These are phyloP conservation scores for Seira sanloemensis DNA, from an alignment of 2,888 invertebrate genomes.

Conservation along the genomic window DNA sequence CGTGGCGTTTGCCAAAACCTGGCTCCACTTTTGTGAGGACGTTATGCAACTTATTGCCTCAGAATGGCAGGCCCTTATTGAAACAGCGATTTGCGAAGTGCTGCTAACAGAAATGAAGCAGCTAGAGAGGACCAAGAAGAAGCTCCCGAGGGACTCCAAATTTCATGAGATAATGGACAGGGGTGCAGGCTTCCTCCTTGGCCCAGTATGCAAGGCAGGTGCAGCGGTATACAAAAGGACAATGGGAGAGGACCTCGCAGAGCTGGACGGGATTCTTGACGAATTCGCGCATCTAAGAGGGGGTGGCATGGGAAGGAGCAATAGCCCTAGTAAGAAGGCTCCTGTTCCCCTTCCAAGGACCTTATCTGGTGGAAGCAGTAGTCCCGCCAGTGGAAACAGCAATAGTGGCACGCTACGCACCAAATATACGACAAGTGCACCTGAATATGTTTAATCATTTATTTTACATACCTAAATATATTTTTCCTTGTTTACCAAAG, in stretches of 20 bases:
- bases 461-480: neutral
- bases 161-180: constrained; percentile 80
- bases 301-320: constrained; percentile 26
- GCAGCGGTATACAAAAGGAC: constrained; percentile 79
- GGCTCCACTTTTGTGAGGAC: constrained; percentile 84
- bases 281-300: constrained; percentile 60
- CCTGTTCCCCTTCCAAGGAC: constrained; percentile 67
- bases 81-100: constrained; percentile 84
- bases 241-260: constrained; percentile 74
- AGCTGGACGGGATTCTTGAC: constrained; percentile 65
- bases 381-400: constrained; percentile 11
- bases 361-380: constrained; percentile 33
- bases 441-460: constrained; percentile 44
- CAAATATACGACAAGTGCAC: constrained; percentile 30
- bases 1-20: constrained; percentile 86
- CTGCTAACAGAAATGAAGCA: constrained; percentile 85
- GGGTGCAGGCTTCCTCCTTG: constrained; percentile 84
- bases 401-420: neutral
- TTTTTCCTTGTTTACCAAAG: neutral
- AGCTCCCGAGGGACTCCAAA: constrained; percentile 78
- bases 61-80: constrained; percentile 85
- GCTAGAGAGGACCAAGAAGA: constrained; percentile 77
- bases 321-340: constrained; percentile 58
- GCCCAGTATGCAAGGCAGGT: constrained; percentile 81
- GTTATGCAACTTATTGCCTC: constrained; percentile 85